phyloP scores from a whole-genome alignment of 2,113 vertebrate species.

The Podiceps cristatus region DNA sequence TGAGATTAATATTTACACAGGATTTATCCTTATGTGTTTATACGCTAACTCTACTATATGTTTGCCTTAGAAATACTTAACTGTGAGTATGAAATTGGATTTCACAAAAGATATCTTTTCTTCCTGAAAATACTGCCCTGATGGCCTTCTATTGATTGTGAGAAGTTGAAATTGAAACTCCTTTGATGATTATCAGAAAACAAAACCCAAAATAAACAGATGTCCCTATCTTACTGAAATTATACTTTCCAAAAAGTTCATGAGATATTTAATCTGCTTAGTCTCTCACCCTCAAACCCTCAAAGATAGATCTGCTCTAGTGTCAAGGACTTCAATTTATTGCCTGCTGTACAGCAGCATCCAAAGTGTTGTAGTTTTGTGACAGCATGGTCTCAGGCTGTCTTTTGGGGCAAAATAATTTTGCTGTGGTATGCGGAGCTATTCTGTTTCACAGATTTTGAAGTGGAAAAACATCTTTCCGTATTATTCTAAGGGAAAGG shows the following conservation, averaged over 20 bases:
- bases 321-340: not conserved
- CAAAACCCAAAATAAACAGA: rapidly evolving
- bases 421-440: conserved; percentile 16
- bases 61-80: not conserved
- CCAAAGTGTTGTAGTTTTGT: not conserved
- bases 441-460: not conserved
- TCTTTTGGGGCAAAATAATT: not conserved
- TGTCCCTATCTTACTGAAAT: not conserved
- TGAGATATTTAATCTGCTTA: not conserved
- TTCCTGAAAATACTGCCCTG: not conserved
- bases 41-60: not conserved
- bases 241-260: not conserved
- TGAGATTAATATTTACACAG: not conserved
- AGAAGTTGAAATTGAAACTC: not conserved
- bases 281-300: not conserved
- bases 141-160: not conserved
- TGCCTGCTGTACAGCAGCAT: not conserved
- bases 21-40: not conserved
- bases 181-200: not conserved
- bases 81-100: not conserved
- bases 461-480: conserved; percentile 15
- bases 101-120: not conserved
- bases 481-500: conserved; percentile 9
- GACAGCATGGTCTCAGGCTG: not conserved
- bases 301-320: not conserved